Conservation (phyloP, 1,140 invertebrate genomes). For the Drosophila busckii region DNA sequence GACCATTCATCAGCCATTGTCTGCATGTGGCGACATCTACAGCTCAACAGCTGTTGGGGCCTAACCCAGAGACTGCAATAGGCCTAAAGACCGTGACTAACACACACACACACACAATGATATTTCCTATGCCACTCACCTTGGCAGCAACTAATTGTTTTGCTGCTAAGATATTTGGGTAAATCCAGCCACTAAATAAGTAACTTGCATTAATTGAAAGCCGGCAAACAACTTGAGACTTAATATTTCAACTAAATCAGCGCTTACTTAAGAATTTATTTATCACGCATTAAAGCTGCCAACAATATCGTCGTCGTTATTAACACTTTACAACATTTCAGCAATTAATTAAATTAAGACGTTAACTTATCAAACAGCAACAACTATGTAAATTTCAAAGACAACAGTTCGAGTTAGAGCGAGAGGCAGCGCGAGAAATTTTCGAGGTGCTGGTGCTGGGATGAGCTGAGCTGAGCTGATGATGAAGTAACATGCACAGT, state of each 20-base stretch:
- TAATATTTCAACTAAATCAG: background rate
- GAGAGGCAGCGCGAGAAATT: conserved; percentile 24
- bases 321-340: conserved; percentile 61
- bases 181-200: too few relatives aligned
- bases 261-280: conserved; percentile 18
- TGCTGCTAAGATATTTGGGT: too few relatives aligned
- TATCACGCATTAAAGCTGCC: conserved; percentile 38
- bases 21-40: conserved; percentile 14
- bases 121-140: conserved; percentile 13
- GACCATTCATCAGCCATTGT: conserved; percentile 20
- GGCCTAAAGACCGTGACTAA: conserved; percentile 16
- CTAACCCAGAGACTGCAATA: conserved; percentile 22
- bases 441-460: conserved; percentile 53
- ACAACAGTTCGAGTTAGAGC: background rate
- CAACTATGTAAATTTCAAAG: conserved; percentile 42
- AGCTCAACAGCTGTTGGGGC: conserved; percentile 9
- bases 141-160: conserved; percentile 4
- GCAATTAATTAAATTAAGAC: conserved; percentile 64
- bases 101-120: conserved; percentile 15
- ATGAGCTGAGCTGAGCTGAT: too few relatives aligned
- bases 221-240: too few relatives aligned
- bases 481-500: conserved; percentile 64
- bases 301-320: conserved; percentile 41
- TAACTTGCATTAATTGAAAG: conserved; percentile 20
- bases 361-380: conserved; percentile 9